These are phyloP conservation scores for Pygmarrhopalites habei DNA, from an alignment of 1,140 invertebrate species.

Conservation along the genomic window DNA sequence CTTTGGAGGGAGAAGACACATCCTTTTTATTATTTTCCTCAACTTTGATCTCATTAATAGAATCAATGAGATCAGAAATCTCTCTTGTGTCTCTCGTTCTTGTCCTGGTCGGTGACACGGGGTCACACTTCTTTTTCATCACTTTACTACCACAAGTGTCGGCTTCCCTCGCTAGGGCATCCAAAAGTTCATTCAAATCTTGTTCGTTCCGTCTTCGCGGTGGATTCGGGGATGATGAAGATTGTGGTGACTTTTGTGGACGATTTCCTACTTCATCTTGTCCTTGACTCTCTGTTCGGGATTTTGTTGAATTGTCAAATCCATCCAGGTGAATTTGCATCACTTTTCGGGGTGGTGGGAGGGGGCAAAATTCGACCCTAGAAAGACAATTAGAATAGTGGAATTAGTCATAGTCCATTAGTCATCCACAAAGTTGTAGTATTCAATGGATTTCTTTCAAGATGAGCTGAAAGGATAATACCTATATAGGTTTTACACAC, in stretches of 20 bases:
- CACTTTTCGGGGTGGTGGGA: constrained; percentile 32
- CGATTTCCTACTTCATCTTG: not conserved
- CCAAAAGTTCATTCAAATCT: constrained; percentile 36
- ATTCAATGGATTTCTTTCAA: no score
- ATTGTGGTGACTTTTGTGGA: not conserved
- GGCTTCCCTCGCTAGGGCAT: constrained; percentile 33
- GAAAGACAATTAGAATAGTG: no score
- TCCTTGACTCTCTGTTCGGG: not conserved
- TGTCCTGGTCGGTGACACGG: not conserved
- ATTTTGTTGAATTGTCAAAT: constrained; percentile 17
- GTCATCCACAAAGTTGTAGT: no score
- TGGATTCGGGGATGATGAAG: not conserved
- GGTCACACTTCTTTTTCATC: not conserved
- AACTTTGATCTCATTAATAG: constrained; percentile 30
- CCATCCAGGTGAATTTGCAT: constrained; percentile 35
- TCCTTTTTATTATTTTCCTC: no score
- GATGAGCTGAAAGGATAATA: no score
- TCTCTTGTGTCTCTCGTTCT: constrained; percentile 17
- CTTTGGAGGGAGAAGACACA: no score
- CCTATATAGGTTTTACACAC: no score
- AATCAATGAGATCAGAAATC: constrained; percentile 31
- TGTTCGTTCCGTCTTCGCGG: constrained; percentile 13
- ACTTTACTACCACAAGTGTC: constrained; percentile 27
- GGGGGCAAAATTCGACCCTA: no score
- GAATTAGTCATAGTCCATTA: no score